Base-by-base conservation (phyloP, 1,140 invertebrate genomes). In the Stenopsyche tienmushanensis region DNA sequence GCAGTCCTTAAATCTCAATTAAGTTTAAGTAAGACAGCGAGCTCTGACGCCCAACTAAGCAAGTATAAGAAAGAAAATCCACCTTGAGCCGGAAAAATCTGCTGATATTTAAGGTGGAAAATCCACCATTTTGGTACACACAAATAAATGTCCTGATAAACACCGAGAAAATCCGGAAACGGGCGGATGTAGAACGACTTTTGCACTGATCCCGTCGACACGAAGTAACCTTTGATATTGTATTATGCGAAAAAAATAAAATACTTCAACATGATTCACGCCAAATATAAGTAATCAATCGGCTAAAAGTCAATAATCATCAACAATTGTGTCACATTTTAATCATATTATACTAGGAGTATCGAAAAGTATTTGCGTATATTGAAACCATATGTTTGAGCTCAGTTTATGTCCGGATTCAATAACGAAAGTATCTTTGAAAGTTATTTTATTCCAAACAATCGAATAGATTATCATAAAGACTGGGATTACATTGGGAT, bases 1-100 rank as follows among this genome's bases (percentile, higher is more conserved):
- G 7, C 45, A 42, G 64, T 59, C 64, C 65, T 65, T 70, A 70
- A 70, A 70, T 70, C 68, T 70, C 68, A 70, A 70, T 70, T 70
- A 70, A 50, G 53, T 64, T 41, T 70, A 70, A 70, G 68, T 70
- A 70, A 70, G 68, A 70, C 68, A 70, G 68, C 49, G 39, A 49
- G 57, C 62, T 49, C 23, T 62, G 41, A 10, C 24, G 15, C 42
- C 10, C 20, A 60, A 60, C 25, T 26, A 34, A 60, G 41, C 50
- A 23, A 53, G 15, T 29, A 25, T 23, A 53, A 53, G 18, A 29
- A 42, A 10, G 13, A 7, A 60, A 60, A 60, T 60, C 57, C 57
- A 60, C 57, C 10, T 60, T 47, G 57, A 60, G 57, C 57, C 17
- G 17, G 44, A 47, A 47, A 47, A 47, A 47, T 47, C 44, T 47